A percentile compares a stretch with the other conserved stretches of the same genome.
phyloP scores from a whole-genome alignment of 2,888 invertebrate species.

The Drosophila cognata region DNA sequence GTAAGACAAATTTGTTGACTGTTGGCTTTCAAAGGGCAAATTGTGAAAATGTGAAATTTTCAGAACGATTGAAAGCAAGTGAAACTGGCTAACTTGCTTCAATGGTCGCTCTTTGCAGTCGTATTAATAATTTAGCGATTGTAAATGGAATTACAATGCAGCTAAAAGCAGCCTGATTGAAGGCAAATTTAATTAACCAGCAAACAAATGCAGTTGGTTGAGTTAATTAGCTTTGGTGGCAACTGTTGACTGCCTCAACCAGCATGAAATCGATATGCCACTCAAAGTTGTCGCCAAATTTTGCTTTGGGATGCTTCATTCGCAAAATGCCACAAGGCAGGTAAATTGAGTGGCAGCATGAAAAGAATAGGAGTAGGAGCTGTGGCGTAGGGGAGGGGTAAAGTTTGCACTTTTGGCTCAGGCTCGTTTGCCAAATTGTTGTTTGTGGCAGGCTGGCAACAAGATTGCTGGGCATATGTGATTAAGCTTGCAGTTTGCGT shows the following conservation, averaged over 20 bases:
- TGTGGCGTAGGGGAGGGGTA: no score
- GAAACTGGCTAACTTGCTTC: slow-evolving; percentile 10
- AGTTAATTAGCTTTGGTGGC: slow-evolving; percentile 32
- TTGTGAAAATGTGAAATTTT: slow-evolving; percentile 19
- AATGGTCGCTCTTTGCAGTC: slow-evolving; percentile 15
- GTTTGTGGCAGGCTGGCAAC: slow-evolving; percentile 53
- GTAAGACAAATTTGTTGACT: slow-evolving; percentile 28
- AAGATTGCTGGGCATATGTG: slow-evolving; percentile 67
- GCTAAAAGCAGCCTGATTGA: slow-evolving; percentile 24
- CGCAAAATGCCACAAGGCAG: slow-evolving; percentile 23
- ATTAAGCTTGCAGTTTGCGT: slow-evolving; percentile 65
- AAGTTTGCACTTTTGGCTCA: slow-evolving; percentile 29
- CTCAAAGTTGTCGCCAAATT: slow-evolving; percentile 52
- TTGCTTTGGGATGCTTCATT: slow-evolving; percentile 52
- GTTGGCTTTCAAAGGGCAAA: background rate
- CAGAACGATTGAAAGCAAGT: slow-evolving; percentile 11
- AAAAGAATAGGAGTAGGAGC: background rate
- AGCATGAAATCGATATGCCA: slow-evolving; percentile 41
- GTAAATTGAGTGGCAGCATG: background rate
- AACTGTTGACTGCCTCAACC: background rate
- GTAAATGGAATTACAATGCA: slow-evolving; percentile 25
- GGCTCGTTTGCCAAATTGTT: slow-evolving; percentile 54
- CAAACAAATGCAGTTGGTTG: slow-evolving; percentile 10
- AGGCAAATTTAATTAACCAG: slow-evolving; percentile 50
- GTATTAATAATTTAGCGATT: slow-evolving; percentile 26